These are phyloP conservation scores for Laodelphax striatellus DNA, from an alignment of 1,140 invertebrate species.

Conservation along the genomic window DNA sequence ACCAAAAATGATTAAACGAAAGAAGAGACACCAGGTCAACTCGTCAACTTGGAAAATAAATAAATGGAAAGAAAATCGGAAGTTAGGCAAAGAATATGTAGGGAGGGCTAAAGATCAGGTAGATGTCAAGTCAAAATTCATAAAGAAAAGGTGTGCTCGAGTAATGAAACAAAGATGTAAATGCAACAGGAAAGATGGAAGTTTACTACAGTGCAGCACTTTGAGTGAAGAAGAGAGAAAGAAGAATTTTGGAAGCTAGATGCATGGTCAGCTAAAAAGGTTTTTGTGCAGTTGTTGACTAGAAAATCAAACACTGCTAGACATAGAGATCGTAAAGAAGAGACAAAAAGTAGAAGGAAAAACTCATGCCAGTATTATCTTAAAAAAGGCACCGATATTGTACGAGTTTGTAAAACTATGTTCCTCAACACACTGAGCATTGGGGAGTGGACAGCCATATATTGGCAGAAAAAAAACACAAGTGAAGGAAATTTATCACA, in stretches of 20 bases:
- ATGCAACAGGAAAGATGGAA: too few species aligned
- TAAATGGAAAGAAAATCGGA: too few species aligned
- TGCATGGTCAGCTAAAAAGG: not conserved
- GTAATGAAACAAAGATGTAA: too few species aligned
- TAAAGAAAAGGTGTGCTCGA: too few species aligned
- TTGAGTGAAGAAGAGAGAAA: too few species aligned
- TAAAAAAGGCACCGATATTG: not conserved
- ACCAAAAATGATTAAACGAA: too few species aligned
- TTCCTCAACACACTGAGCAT: slow-evolving; percentile 6
- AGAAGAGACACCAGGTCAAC: too few species aligned
- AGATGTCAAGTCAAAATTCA: too few species aligned
- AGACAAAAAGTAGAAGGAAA: slow-evolving; percentile 5
- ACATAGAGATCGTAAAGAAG: slow-evolving; percentile 3
- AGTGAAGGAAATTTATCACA: not conserved
- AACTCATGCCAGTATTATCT: slow-evolving; percentile 5
- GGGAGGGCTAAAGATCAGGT: too few species aligned
- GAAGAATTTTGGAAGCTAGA: slow-evolving; percentile 8
- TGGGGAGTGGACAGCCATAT: not conserved
- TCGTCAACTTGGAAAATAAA: too few species aligned
- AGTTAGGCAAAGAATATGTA: too few species aligned
- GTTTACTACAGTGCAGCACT: too few species aligned
- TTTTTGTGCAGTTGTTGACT: slow-evolving; percentile 5
- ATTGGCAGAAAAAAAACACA: slow-evolving; percentile 4
- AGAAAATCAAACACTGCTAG: not conserved
- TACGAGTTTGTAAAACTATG: slow-evolving; percentile 11